These are phyloP conservation scores for Ochropleura plecta DNA, from an alignment of 2,888 invertebrate genomes.

Conservation along the genomic window DNA sequence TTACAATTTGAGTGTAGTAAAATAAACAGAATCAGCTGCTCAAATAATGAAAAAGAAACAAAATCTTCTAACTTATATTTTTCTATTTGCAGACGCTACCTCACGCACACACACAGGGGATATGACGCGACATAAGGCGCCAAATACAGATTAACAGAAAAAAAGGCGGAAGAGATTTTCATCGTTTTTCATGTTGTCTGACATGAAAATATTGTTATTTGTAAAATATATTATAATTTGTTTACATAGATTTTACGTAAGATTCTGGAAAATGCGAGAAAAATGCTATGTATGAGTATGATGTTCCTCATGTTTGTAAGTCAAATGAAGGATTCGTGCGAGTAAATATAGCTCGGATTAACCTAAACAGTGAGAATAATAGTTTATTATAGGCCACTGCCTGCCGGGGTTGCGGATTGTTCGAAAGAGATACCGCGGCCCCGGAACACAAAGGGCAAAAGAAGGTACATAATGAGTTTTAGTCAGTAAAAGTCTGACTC, in stretches of 20 bases:
- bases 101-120: slow-evolving; percentile 64
- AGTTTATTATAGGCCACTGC: neutral
- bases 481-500: too few relatives aligned
- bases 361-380: neutral
- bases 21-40: slow-evolving; percentile 39
- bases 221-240: neutral
- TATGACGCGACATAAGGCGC: slow-evolving; percentile 61
- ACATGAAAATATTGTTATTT: slow-evolving; percentile 30
- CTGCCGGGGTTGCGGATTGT: too few relatives aligned
- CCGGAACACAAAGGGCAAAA: too few relatives aligned
- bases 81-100: slow-evolving; percentile 65
- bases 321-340: slow-evolving; percentile 24
- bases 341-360: slow-evolving; percentile 12
- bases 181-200: slow-evolving; percentile 30
- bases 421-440: too few relatives aligned
- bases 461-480: too few relatives aligned
- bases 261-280: neutral
- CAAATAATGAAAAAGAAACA: neutral
- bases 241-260: neutral
- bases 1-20: slow-evolving; percentile 1
- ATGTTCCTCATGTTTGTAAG: slow-evolving; percentile 4
- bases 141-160: slow-evolving; percentile 51
- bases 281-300: neutral
- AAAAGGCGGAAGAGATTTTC: slow-evolving; percentile 39
- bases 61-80: slow-evolving; percentile 4